phyloP scores from a whole-genome alignment of 2,113 vertebrate genomes.

The Microcebus griseorufus region DNA sequence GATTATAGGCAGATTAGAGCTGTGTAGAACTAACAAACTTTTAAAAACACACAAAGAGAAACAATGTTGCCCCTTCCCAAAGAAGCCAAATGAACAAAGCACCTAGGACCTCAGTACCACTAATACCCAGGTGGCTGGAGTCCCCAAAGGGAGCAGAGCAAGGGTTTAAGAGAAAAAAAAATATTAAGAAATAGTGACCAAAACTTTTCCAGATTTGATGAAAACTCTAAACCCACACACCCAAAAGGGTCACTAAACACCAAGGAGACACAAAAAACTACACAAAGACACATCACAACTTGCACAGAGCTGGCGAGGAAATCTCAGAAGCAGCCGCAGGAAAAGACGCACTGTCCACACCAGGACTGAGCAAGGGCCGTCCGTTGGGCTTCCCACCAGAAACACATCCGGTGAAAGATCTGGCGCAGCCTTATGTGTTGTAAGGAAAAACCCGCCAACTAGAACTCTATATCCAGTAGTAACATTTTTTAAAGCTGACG shows the following conservation, averaged over 20 bases:
- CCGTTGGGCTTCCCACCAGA: rapidly evolving
- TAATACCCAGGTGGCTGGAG: rapidly evolving
- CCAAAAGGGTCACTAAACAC: background rate
- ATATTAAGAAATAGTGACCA: background rate
- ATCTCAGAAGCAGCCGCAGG: background rate
- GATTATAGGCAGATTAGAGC: background rate
- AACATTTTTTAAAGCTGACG: background rate
- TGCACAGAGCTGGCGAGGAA: background rate
- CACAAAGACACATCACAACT: background rate
- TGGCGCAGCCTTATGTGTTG: rapidly evolving
- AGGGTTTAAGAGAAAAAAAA: background rate
- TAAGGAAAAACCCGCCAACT: rapidly evolving
- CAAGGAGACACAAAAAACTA: background rate
- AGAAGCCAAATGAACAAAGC: background rate
- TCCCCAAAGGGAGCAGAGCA: background rate
- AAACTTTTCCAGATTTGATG: background rate
- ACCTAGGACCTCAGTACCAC: no score
- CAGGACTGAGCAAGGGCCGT: rapidly evolving
- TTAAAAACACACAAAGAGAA: background rate
- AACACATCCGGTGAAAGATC: rapidly evolving
- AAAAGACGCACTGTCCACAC: background rate
- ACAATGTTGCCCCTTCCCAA: rapidly evolving
- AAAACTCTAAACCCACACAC: background rate
- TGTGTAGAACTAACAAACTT: background rate
- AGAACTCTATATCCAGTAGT: background rate